Evolutionary conservation across 2,888 invertebrate genomes (phyloP).

Genomic region (Drosophila percnosoma): DNA sequence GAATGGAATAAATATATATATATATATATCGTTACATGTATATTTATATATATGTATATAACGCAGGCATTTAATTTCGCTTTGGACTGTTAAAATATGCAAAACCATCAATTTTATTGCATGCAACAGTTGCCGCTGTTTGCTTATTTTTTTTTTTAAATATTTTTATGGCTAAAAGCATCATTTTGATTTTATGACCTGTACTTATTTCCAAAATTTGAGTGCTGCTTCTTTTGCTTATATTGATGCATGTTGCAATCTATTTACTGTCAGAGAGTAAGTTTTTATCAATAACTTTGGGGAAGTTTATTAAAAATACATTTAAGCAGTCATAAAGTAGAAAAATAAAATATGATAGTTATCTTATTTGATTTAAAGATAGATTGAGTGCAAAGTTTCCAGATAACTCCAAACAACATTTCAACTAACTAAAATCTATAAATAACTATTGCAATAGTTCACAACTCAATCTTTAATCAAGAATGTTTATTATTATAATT

Average conservation of each 20-base stretch:
- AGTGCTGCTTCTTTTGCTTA: conserved; percentile 1
- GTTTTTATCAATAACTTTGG: neutral
- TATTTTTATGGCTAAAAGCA: conserved; percentile 23
- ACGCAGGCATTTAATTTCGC: conserved; percentile 23
- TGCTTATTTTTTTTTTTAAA: neutral
- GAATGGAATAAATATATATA: neutral
- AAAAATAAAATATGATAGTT: neutral
- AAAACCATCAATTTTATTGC: conserved; percentile 42
- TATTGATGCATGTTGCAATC: conserved; percentile 25
- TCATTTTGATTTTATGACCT: conserved; percentile 52
- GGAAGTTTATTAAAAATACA: neutral
- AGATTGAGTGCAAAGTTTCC: neutral
- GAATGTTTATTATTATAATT: too few relatives aligned
- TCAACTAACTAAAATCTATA: neutral
- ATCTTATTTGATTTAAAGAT: neutral
- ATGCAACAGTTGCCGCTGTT: conserved; percentile 51
- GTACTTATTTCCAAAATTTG: conserved; percentile 19
- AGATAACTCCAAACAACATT: neutral
- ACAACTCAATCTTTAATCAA: neutral
- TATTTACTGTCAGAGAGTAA: neutral
- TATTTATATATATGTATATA: neutral
- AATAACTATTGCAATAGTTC: neutral
- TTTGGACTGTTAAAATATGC: conserved; percentile 23
- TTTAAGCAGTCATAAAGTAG: neutral
- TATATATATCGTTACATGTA: too few relatives aligned